These are phyloP conservation scores for Phalera bucephala DNA, from an alignment of 2,888 invertebrate genomes.

Conservation along the genomic window DNA sequence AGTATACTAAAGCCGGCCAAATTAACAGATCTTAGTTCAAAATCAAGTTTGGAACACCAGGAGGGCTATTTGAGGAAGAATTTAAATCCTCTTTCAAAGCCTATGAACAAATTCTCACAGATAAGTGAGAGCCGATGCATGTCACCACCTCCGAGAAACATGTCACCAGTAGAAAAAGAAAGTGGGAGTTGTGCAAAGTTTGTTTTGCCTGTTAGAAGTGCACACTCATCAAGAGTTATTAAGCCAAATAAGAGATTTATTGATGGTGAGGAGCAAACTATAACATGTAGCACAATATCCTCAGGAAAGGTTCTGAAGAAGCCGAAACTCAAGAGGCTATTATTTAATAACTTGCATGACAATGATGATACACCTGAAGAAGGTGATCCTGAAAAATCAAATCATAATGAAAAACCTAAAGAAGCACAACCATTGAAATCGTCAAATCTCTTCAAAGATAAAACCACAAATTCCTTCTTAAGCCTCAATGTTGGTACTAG, in stretches of 20 bases:
- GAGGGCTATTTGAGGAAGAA: conserved; percentile 75
- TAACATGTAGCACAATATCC: conserved; percentile 43
- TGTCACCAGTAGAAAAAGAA: conserved; percentile 67
- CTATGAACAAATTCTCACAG: conserved; percentile 75
- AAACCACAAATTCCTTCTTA: conserved; percentile 69
- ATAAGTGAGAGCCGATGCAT: conserved; percentile 71
- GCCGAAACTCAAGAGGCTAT: conserved; percentile 73
- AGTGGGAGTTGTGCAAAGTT: conserved; percentile 80
- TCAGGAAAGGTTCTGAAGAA: conserved; percentile 76
- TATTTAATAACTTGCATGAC: conserved; percentile 71
- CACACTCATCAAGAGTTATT: conserved; percentile 92
- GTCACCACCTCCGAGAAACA: conserved; percentile 71
- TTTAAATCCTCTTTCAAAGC: conserved; percentile 72
- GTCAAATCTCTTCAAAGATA: conserved; percentile 71
- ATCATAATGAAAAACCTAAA: conserved; percentile 56
- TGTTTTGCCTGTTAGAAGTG: conserved; percentile 91
- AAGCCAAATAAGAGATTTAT: conserved; percentile 94
- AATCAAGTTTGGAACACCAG: conserved; percentile 77
- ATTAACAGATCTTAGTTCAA: conserved; percentile 84
- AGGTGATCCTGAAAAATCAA: conserved; percentile 55
- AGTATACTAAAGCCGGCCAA: conserved; percentile 85
- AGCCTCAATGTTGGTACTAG: conserved; percentile 51
- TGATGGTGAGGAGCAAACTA: conserved; percentile 84
- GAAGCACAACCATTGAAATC: conserved; percentile 56
- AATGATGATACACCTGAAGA: conserved; percentile 54